Conservation (phyloP, 2,797 vertebrate species). For the Sciaenops ocellatus region DNA sequence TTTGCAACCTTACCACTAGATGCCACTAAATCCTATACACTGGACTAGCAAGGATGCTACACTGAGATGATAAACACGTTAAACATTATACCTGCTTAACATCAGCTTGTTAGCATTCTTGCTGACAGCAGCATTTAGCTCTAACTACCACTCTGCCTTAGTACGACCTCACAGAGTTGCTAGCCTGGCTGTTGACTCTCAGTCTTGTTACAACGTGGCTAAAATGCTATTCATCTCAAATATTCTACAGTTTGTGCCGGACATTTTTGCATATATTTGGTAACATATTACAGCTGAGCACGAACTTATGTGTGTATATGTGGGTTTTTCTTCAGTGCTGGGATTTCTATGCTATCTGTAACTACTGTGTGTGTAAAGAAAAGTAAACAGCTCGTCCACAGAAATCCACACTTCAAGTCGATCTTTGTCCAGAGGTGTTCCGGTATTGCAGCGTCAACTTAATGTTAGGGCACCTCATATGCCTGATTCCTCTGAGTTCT, state of each 20-base stretch:
- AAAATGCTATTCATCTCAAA: not conserved
- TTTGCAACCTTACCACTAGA: too few relatives aligned
- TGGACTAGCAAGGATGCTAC: not conserved
- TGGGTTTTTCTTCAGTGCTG: not conserved
- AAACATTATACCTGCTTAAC: not conserved
- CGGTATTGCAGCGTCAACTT: slow-evolving; percentile 34
- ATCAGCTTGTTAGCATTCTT: not conserved
- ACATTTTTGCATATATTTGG: not conserved
- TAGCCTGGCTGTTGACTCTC: not conserved
- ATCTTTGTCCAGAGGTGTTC: slow-evolving; percentile 27
- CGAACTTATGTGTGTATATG: not conserved
- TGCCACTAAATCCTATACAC: too few relatives aligned
- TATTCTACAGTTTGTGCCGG: not conserved
- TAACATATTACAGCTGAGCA: not conserved
- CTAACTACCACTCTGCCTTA: not conserved
- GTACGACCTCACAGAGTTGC: not conserved
- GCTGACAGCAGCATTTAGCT: not conserved
- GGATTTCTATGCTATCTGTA: not conserved
- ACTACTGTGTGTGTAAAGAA: not conserved
- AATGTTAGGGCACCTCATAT: slow-evolving; percentile 33
- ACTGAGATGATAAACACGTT: not conserved
- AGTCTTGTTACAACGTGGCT: too few relatives aligned
- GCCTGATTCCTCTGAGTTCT: slow-evolving; percentile 33
- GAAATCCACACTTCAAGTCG: not conserved
- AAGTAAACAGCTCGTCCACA: not conserved